These are phyloP conservation scores for Nothoprocta pentlandii DNA, from an alignment of 2,113 vertebrate genomes.

Conservation along the genomic window DNA sequence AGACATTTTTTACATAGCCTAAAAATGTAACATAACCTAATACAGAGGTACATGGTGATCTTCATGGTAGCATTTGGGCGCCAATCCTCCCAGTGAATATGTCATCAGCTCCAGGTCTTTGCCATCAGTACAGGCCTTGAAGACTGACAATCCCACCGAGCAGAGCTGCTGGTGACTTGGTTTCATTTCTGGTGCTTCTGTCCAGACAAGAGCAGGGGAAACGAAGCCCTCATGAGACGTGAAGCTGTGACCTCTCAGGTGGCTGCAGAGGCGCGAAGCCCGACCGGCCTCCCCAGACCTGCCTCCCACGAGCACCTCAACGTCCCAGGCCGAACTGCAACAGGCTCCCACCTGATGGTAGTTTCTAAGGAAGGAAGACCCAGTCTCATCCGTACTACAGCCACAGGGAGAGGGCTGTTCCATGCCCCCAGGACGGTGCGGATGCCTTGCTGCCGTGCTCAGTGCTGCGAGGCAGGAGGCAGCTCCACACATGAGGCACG, in stretches of 20 bases:
- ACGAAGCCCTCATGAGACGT: background rate
- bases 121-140: background rate
- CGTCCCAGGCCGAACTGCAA: background rate
- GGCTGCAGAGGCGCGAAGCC: background rate
- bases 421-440: background rate
- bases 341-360: background rate
- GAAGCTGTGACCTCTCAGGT: background rate
- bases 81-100: background rate
- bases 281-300: background rate
- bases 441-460: too few species aligned
- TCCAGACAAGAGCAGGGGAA: background rate
- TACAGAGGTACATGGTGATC: rapidly evolving
- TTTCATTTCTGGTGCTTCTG: background rate
- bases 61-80: background rate
- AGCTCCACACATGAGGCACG: too few species aligned
- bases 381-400: background rate
- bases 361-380: background rate
- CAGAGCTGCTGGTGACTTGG: rapidly evolving
- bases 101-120: background rate
- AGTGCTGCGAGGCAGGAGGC: too few species aligned
- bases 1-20: background rate
- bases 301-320: background rate
- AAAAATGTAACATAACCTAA: background rate
- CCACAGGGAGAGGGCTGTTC: background rate
- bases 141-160: background rate